phyloP scores from a whole-genome alignment of 2,888 invertebrate genomes.

The Sthenelais limicola region DNA sequence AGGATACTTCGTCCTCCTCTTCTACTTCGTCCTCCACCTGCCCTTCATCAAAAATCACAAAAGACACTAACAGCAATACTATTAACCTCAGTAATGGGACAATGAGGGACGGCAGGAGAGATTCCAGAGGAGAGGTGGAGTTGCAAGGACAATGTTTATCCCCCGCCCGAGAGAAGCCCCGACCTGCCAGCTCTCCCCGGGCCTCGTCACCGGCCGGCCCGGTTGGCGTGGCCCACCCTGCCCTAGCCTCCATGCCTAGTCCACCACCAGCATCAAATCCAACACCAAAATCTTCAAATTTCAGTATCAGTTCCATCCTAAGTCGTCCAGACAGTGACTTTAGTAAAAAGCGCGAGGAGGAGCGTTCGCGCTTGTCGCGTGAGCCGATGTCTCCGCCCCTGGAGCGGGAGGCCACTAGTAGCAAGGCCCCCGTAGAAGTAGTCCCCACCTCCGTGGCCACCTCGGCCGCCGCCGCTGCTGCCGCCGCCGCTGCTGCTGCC shows the following conservation, averaged over 20 bases:
- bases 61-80: constrained; percentile 21
- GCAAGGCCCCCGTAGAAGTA: not conserved
- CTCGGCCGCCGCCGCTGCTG: constrained; percentile 14
- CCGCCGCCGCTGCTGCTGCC: constrained; percentile 13
- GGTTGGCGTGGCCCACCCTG: not conserved
- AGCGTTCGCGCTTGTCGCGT: not conserved
- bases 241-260: not conserved
- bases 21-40: no score
- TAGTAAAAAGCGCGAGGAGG: constrained; percentile 24
- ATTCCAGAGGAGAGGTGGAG: no score
- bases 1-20: not conserved
- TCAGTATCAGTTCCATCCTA: constrained; percentile 50
- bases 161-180: constrained; percentile 12
- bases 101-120: no score
- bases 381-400: not conserved
- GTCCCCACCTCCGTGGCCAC: constrained; percentile 16
- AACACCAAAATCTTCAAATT: constrained; percentile 37
- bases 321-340: constrained; percentile 43
- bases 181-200: constrained; percentile 16
- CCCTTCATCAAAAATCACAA: constrained; percentile 15
- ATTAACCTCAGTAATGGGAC: constrained; percentile 22
- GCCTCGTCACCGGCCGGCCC: not conserved
- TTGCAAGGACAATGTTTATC: no score
- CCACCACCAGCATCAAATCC: constrained; percentile 9
- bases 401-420: no score